Evolutionary conservation across 2,113 vertebrate species (phyloP).

Genomic region (Rallus limicola): DNA sequence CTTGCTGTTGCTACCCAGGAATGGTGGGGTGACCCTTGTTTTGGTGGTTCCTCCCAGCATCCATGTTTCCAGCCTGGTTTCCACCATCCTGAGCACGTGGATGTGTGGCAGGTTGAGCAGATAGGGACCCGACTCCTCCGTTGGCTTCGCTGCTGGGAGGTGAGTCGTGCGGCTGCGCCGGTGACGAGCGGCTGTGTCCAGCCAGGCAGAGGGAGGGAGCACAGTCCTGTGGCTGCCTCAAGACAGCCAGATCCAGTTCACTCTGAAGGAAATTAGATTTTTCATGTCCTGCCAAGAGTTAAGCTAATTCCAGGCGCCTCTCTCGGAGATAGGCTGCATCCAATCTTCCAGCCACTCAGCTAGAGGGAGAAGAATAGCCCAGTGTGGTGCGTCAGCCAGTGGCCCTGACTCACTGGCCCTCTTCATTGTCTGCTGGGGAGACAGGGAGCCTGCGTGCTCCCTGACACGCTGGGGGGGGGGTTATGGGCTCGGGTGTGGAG

Average conservation of each 20-base stretch:
- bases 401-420: conserved; percentile 43
- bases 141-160: not conserved
- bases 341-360: not conserved
- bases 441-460: not conserved
- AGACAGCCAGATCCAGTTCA: not conserved
- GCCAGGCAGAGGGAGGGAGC: not conserved
- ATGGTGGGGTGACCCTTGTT: not conserved
- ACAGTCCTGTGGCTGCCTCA: not conserved
- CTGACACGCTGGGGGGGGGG: too few relatives aligned
- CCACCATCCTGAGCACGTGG: not conserved
- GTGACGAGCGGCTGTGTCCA: not conserved
- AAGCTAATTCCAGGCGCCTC: conserved; percentile 45
- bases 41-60: not conserved
- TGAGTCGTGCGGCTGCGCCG: not conserved
- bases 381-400: conserved; percentile 18
- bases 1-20: not conserved
- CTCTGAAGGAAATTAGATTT: conserved; percentile 39
- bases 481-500: accelerated
- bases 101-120: not conserved
- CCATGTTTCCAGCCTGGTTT: not conserved
- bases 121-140: accelerated
- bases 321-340: not conserved
- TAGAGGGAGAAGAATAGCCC: not conserved
- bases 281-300: conserved; percentile 36
- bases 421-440: not conserved